Evolutionary conservation across 1,140 invertebrate species (phyloP).

Genomic region (Drosophila bifasciata): DNA sequence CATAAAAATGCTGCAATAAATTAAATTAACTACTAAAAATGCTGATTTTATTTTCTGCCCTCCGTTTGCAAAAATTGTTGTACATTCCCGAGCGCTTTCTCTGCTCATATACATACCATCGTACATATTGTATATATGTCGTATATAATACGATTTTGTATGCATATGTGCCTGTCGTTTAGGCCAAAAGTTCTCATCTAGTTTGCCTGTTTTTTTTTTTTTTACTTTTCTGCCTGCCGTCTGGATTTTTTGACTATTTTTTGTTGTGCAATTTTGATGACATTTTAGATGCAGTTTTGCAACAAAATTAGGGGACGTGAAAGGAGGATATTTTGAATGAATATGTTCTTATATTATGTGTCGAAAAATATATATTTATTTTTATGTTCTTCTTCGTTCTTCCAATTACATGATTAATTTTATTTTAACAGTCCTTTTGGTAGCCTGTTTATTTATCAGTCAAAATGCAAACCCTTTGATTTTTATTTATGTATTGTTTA

Average conservation of each 20-base stretch:
- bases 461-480: background rate
- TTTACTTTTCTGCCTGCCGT: slow-evolving; percentile 1
- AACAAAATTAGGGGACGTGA: background rate
- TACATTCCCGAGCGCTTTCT: slow-evolving; percentile 3
- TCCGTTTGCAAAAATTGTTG: slow-evolving; percentile 53
- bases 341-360: too few relatives aligned
- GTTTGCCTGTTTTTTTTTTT: background rate
- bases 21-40: slow-evolving; percentile 84
- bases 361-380: too few relatives aligned
- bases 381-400: background rate
- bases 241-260: slow-evolving; percentile 18
- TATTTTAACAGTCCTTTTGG: too few relatives aligned
- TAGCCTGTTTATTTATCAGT: too few relatives aligned
- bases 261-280: background rate
- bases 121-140: slow-evolving; percentile 6
- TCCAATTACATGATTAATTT: slow-evolving; percentile 2
- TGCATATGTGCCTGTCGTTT: slow-evolving; percentile 13
- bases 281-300: background rate
- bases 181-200: slow-evolving; percentile 26
- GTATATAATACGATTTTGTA: slow-evolving; percentile 24
- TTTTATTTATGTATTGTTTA: too few relatives aligned
- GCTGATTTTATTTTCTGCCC: slow-evolving; percentile 81
- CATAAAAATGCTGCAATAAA: slow-evolving; percentile 84
- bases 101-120: slow-evolving; percentile 2
- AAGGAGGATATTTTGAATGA: too few relatives aligned